Evolutionary conservation across 2,888 invertebrate genomes (phyloP).

Genomic region (Tortricodes alternella): DNA sequence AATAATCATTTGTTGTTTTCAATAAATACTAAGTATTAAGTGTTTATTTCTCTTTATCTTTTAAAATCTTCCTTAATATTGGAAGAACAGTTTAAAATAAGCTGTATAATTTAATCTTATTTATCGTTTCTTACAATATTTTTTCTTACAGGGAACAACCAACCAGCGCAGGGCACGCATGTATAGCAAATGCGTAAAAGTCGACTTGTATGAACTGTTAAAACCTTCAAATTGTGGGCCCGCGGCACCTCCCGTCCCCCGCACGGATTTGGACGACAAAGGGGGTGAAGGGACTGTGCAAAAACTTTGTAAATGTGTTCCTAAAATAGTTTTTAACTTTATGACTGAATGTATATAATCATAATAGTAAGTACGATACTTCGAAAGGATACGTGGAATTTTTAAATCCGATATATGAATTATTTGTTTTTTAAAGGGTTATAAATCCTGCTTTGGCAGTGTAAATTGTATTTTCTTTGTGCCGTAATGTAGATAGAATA

Average conservation of each 20-base stretch:
- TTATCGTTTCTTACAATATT: background rate
- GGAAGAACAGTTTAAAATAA: too few species aligned
- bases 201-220: slow-evolving; percentile 38
- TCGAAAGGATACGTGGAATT: slow-evolving; percentile 9
- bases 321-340: slow-evolving; percentile 44
- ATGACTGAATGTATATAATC: slow-evolving; percentile 52
- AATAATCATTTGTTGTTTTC: too few species aligned
- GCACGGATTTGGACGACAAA: background rate
- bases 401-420: background rate
- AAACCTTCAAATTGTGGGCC: background rate
- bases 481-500: slow-evolving; percentile 27
- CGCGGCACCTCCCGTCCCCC: background rate
- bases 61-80: too few species aligned
- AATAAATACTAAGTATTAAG: too few species aligned
- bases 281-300: slow-evolving; percentile 4
- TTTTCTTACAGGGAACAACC: slow-evolving; percentile 63
- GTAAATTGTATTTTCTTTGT: slow-evolving; percentile 25
- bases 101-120: slow-evolving; percentile 43
- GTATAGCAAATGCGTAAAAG: slow-evolving; percentile 52
- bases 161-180: slow-evolving; percentile 68
- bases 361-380: slow-evolving; percentile 37
- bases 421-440: background rate
- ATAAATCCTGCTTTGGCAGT: slow-evolving; percentile 4
- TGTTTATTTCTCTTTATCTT: too few species aligned
- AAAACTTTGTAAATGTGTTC: slow-evolving; percentile 57